phyloP scores from a whole-genome alignment of 2,113 vertebrate genomes.

The Cisticola juncidis region DNA sequence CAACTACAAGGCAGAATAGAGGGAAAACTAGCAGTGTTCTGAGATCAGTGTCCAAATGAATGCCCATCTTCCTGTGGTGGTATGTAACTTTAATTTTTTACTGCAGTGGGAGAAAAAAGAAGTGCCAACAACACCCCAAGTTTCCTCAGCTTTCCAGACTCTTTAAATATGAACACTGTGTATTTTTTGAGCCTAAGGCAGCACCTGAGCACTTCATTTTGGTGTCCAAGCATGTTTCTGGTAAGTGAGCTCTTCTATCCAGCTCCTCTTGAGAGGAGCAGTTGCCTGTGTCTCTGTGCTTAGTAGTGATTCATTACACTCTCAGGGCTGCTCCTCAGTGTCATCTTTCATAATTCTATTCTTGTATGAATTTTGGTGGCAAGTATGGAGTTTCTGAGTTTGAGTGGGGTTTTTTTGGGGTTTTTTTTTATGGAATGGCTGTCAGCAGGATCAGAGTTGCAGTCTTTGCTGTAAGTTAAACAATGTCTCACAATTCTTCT shows the following conservation, averaged over 20 bases:
- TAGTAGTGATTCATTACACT: neutral
- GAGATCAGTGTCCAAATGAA: neutral
- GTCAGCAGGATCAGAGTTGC: neutral
- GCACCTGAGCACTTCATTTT: neutral
- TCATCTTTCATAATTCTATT: neutral
- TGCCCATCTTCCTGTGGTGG: neutral
- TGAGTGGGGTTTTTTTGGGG: neutral
- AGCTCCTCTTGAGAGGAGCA: neutral
- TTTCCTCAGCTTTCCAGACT: neutral
- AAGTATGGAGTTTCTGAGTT: neutral
- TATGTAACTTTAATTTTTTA: neutral
- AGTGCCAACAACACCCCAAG: neutral
- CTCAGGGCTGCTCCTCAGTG: neutral
- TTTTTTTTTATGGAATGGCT: neutral
- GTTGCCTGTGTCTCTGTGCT: neutral
- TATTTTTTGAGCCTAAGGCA: neutral
- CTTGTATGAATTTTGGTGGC: neutral
- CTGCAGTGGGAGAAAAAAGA: neutral
- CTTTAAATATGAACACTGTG: rapidly evolving
- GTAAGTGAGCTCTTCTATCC: neutral
- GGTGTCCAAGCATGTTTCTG: neutral
- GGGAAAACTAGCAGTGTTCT: neutral
- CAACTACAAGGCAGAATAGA: neutral
- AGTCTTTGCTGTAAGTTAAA: neutral
- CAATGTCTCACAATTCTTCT: neutral